Evolutionary conservation across 2,888 invertebrate genomes (phyloP), one percentile per base, ranked within the genome.

Genomic region (Hofmannophila pseudospretella): DNA sequence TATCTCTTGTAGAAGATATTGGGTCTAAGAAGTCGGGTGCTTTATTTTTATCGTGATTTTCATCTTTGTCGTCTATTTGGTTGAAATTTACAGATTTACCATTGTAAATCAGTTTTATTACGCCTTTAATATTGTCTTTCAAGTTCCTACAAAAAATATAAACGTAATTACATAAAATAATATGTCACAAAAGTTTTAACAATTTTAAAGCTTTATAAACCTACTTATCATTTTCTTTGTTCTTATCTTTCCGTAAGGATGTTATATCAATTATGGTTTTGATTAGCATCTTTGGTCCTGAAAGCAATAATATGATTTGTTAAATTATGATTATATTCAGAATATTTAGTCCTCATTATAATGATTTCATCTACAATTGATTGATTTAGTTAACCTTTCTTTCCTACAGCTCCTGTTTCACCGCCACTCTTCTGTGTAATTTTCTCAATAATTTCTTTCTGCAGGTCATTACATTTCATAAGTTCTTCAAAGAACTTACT

Each of bases 241-340:
- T 47, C 38, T 60, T 58, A 19, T 60, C 49, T 25, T 53, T 56
- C 12, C 39, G 39, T 7, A 37, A 19, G 0, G 67, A 52, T 4
- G 46, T 63, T 11, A 82, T 76, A 39, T 82, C 74, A 28, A 84
- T 72, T 0, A 70, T 42, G 0, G 81, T 73, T 47, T 74, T 80
- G 22, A 84, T 68, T 25, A 72, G 34, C 7, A 78, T 41, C 5
- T 71, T 66, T 2, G 61, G 58, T 39, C 47, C 68, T 71, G 58
- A 26, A 68, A 69, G 4, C n/a, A 16, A 16, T 16, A 16, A 16
- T 4, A 4, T 16, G 16, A 4, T 4, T 16, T 16, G 16, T 16
- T 16, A 16, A 16, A 16, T 16, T 4, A 16, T 16, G 16, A 3
- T 5, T 16, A 4, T 5, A 4, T 5, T 16, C 3, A 16, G 16